These are phyloP conservation scores for Pararge aegeria DNA, from an alignment of 1,140 invertebrate genomes.

Conservation along the genomic window DNA sequence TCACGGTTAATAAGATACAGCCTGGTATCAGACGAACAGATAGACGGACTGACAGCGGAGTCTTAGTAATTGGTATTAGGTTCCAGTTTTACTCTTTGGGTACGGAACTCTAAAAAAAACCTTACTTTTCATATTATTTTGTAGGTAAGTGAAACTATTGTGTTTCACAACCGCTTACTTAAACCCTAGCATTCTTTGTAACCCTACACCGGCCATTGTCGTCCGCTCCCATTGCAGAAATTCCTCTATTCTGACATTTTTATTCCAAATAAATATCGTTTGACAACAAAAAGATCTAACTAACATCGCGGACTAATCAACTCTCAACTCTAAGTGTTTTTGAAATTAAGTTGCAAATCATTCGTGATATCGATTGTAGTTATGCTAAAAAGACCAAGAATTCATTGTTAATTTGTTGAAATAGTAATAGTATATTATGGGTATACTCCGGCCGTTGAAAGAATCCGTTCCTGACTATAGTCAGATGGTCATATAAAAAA, in stretches of 20 bases:
- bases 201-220: conserved; percentile 32
- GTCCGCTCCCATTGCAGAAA: conserved; percentile 35
- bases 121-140: background rate
- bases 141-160: conserved; percentile 11
- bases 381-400: background rate
- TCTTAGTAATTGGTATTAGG: too few species aligned
- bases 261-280: conserved; percentile 27
- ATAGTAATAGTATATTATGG: conserved; percentile 24
- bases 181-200: conserved; percentile 27
- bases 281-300: conserved; percentile 5
- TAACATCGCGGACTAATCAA: background rate
- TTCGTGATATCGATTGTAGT: background rate
- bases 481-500: too few species aligned
- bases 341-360: conserved; percentile 2
- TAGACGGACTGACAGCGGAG: too few species aligned
- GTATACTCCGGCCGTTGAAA: too few species aligned
- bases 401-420: conserved; percentile 18
- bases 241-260: conserved; percentile 34
- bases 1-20: too few species aligned
- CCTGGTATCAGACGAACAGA: too few species aligned
- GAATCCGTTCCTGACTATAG: too few species aligned
- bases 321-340: background rate
- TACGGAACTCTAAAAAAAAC: too few species aligned
- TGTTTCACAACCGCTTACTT: conserved; percentile 21
- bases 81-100: too few species aligned